Conservation (phyloP, 2,797 vertebrate species). For the Acipenser ruthenus region DNA sequence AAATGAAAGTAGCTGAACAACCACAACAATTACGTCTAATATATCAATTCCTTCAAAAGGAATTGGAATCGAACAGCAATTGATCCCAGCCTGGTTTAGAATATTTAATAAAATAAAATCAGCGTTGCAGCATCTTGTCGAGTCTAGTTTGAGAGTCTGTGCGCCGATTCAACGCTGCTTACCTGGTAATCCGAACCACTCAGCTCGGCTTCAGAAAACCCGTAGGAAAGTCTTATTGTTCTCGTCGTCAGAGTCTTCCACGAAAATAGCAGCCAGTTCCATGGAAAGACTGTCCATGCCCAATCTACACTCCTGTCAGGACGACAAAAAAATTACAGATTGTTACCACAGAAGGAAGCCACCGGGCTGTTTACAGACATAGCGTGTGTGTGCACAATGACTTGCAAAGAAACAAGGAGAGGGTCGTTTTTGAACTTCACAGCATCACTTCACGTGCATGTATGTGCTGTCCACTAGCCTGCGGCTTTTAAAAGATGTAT, state of each 20-base stretch:
- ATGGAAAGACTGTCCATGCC: constrained; percentile 12
- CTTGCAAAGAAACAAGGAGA: neutral
- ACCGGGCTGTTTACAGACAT: neutral
- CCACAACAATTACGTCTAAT: too few species aligned
- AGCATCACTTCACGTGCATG: neutral
- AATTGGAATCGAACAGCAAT: too few species aligned
- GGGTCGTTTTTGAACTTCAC: too few species aligned
- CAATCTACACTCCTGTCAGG: constrained; percentile 16
- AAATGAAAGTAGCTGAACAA: too few species aligned
- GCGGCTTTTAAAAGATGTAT: neutral
- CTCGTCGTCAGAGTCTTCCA: constrained; percentile 41
- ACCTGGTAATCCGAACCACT: constrained; percentile 3
- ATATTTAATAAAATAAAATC: neutral
- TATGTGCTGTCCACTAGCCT: neutral
- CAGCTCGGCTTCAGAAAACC: constrained; percentile 51
- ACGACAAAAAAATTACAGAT: neutral
- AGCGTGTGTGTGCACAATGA: too few species aligned
- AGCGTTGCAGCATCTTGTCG: neutral
- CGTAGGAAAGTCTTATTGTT: constrained; percentile 49
- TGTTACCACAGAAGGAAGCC: too few species aligned
- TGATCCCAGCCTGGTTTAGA: neutral
- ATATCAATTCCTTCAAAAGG: too few species aligned
- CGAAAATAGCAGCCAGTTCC: constrained; percentile 41
- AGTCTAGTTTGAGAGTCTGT: too few species aligned
- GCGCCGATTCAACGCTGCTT: constrained; percentile 16